phyloP scores from a whole-genome alignment of 1,140 invertebrate species.

The Lepidurus couesii region DNA sequence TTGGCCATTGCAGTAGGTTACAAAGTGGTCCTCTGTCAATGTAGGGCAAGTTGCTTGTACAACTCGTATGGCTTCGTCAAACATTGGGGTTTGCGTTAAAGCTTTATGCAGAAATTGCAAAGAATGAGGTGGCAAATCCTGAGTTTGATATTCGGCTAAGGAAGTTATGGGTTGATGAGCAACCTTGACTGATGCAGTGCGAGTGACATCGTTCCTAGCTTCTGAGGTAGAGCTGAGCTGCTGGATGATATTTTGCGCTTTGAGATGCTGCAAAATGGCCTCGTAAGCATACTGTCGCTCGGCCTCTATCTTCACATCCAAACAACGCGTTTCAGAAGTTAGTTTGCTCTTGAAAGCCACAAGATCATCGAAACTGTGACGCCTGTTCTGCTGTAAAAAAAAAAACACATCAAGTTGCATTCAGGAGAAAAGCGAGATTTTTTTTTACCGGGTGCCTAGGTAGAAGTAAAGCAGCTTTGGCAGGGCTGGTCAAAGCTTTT shows the following conservation, averaged over 20 bases:
- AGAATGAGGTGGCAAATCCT: background rate
- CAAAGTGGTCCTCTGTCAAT: background rate
- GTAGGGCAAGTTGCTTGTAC: background rate
- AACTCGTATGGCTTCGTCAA: background rate
- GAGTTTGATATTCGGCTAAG: background rate
- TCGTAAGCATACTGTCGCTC: background rate
- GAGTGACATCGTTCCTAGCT: background rate
- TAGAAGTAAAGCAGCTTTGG: background rate
- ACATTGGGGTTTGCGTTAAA: background rate
- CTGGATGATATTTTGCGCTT: background rate
- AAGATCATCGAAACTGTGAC: background rate
- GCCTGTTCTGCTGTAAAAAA: background rate
- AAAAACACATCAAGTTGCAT: background rate
- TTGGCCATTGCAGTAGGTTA: background rate
- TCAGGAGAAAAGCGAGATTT: background rate
- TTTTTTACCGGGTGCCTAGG: background rate
- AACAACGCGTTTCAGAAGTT: background rate
- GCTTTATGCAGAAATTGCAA: conserved; percentile 1
- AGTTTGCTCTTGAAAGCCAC: background rate
- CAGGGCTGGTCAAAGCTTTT: background rate
- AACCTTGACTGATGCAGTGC: background rate
- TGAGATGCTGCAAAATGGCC: background rate
- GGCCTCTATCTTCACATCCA: background rate
- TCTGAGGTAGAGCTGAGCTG: background rate
- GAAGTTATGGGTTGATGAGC: background rate